Percentiles rank a stretch among this genome's conserved stretches.
These are phyloP conservation scores for Ephestia elutella DNA, from an alignment of 1,140 invertebrate genomes.

Conservation along the genomic window DNA sequence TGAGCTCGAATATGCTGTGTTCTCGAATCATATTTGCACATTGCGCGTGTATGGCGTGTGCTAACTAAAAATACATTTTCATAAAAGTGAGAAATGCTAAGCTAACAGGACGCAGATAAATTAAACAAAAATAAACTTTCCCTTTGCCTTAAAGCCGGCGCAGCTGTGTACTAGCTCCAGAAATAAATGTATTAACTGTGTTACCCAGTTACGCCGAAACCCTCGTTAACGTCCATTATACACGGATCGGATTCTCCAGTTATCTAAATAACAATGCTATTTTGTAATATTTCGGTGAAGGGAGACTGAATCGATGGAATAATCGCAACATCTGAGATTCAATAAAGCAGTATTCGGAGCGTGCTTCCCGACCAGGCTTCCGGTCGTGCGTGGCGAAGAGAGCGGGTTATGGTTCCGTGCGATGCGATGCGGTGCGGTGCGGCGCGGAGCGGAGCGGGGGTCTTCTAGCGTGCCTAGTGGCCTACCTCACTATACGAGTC, in stretches of 20 bases:
- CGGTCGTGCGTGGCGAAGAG: neutral
- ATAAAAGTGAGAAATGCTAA: neutral
- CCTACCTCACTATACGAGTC: no score
- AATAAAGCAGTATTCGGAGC: neutral
- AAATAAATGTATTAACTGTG: constrained; percentile 1
- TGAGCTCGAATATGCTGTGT: neutral
- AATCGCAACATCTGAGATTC: neutral
- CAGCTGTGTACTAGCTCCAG: neutral
- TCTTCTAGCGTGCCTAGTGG: no score
- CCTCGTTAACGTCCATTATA: neutral
- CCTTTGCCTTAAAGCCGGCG: neutral
- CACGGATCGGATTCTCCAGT: neutral
- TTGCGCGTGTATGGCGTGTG: neutral
- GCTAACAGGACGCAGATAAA: neutral
- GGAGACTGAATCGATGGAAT: neutral
- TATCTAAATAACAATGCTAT: neutral
- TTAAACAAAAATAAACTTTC: neutral
- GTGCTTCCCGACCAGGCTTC: neutral
- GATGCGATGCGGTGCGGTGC: no score
- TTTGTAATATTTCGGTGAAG: neutral
- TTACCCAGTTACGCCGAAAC: neutral
- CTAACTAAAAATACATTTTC: no score
- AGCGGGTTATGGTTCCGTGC: no score
- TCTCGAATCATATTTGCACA: neutral
- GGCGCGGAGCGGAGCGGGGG: no score